Conservation (phyloP, 1,140 invertebrate species). For the Thaumetopoea pityocampa region DNA sequence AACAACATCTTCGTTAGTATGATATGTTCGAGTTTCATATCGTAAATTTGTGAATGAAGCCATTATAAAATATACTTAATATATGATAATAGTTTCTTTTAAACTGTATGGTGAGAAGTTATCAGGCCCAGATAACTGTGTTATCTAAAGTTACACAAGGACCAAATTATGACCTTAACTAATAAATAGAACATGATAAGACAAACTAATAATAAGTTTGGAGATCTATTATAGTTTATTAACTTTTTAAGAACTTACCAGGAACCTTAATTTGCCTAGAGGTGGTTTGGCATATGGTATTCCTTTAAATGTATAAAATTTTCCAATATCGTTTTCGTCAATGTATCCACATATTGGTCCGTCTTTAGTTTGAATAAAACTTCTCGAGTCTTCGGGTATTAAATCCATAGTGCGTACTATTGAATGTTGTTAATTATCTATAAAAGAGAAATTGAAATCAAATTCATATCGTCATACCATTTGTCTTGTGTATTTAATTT, state of each 20-base stretch:
- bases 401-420: no score
- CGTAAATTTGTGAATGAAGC: no score
- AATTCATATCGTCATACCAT: no score
- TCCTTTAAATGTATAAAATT: constrained; percentile 76
- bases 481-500: no score
- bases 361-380: constrained; percentile 32
- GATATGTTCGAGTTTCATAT: no score
- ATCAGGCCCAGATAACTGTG: no score
- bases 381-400: constrained; percentile 31
- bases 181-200: not conserved
- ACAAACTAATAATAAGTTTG: not conserved
- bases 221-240: not conserved
- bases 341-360: constrained; percentile 50
- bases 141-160: not conserved
- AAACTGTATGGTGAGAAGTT: no score
- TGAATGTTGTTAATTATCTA: no score
- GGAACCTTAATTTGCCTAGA: constrained; percentile 75
- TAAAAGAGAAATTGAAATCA: no score
- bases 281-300: constrained; percentile 80
- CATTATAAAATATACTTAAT: no score
- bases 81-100: no score
- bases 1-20: no score
- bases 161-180: not conserved
- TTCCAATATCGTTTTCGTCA: constrained; percentile 35
- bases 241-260: constrained; percentile 62